phyloP scores from a whole-genome alignment of 2,888 invertebrate species.

The Rhimphoctona megacephalus region DNA sequence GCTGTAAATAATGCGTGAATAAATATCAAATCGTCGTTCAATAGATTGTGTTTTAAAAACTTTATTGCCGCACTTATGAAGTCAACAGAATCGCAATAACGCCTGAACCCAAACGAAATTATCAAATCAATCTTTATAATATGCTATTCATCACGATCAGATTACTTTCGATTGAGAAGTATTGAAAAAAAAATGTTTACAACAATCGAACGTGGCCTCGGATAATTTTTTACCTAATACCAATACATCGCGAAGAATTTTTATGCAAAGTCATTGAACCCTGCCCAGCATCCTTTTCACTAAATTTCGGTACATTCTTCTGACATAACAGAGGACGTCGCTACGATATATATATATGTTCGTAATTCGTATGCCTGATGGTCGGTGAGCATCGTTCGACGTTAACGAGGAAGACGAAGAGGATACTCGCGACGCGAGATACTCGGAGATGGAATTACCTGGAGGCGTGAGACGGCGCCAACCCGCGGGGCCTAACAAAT shows the following conservation, averaged over 20 bases:
- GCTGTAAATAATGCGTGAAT: background rate
- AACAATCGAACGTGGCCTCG: background rate
- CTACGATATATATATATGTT: background rate
- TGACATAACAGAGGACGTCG: slow-evolving; percentile 33
- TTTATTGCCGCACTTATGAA: background rate
- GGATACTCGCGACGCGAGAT: slow-evolving; percentile 4
- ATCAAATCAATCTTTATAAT: background rate
- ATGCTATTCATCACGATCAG: background rate
- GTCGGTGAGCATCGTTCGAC: slow-evolving; percentile 2
- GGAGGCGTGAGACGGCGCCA: slow-evolving; percentile 63
- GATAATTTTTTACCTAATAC: background rate
- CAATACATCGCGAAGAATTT: background rate
- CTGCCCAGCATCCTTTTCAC: slow-evolving; percentile 9
- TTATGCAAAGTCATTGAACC: slow-evolving; percentile 4
- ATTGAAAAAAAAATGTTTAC: background rate
- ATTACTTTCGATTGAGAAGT: slow-evolving; percentile 2
- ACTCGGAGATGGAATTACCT: slow-evolving; percentile 53
- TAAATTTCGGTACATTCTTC: slow-evolving; percentile 1
- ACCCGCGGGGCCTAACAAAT: slow-evolving; percentile 40
- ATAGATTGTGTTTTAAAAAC: background rate
- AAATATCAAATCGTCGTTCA: background rate
- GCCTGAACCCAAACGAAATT: background rate
- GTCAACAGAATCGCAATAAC: background rate
- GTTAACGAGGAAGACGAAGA: slow-evolving; percentile 41
- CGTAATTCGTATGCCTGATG: background rate